A percentile compares a stretch with the other conserved stretches of the same genome.
Evolutionary conservation across 2,113 vertebrate species (phyloP).

Genomic region (Sturnira hondurensis): DNA sequence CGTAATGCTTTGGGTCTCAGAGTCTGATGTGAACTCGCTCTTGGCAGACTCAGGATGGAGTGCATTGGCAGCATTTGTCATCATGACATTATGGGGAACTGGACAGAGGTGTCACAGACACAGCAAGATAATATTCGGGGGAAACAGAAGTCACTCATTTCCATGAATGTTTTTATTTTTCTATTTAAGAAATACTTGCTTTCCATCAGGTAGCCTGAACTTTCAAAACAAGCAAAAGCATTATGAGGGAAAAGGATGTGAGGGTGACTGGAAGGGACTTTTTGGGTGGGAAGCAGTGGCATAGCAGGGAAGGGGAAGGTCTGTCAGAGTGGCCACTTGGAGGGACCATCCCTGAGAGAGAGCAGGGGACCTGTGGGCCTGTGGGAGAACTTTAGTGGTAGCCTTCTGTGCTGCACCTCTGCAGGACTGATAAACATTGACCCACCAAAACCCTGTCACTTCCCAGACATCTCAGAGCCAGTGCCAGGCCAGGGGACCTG

Average conservation of each 20-base stretch:
- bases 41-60: background rate
- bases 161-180: background rate
- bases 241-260: background rate
- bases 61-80: background rate
- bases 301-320: background rate
- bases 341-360: background rate
- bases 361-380: background rate
- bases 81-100: background rate
- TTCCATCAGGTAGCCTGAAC: background rate
- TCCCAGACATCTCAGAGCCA: background rate
- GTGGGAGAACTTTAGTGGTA: background rate
- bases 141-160: background rate
- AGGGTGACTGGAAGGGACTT: background rate
- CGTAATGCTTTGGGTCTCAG: background rate
- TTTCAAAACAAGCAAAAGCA: background rate
- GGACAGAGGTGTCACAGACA: background rate
- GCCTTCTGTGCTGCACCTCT: background rate
- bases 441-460: background rate
- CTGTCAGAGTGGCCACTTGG: background rate
- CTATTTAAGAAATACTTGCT: background rate
- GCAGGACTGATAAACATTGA: background rate
- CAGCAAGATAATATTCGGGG: background rate
- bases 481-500: background rate
- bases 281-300: background rate
- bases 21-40: background rate